Evolutionary conservation across 2,797 vertebrate species (phyloP).

Genomic region (Holocentrus rufus): DNA sequence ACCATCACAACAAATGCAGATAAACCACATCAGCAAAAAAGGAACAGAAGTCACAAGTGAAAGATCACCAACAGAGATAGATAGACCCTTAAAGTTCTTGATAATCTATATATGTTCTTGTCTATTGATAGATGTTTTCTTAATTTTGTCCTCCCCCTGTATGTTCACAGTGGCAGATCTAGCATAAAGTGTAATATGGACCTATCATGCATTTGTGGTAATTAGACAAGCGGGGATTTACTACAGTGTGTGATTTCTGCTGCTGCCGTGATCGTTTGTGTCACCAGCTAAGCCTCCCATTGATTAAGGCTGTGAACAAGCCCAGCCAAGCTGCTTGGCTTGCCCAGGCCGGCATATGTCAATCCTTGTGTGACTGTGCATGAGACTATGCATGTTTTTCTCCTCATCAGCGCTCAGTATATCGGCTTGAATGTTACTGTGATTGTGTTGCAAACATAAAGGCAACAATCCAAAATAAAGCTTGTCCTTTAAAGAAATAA

Average conservation of each 20-base stretch:
- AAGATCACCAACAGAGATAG: constrained; percentile 4
- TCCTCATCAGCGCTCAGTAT: constrained; percentile 8
- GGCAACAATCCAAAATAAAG: constrained; percentile 38
- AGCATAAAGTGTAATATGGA: constrained; percentile 61
- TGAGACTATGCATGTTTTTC: constrained; percentile 36
- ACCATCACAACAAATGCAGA: background rate
- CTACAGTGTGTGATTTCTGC: constrained; percentile 71
- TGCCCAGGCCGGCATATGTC: constrained; percentile 70
- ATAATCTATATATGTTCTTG: constrained; percentile 20
- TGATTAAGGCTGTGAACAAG: constrained; percentile 71
- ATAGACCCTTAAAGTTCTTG: constrained; percentile 36
- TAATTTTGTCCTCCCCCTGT: constrained; percentile 39
- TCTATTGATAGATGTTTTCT: constrained; percentile 38
- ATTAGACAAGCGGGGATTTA: constrained; percentile 75
- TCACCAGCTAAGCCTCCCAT: constrained; percentile 73
- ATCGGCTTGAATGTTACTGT: constrained; percentile 26
- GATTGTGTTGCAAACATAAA: constrained; percentile 42
- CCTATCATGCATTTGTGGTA: constrained; percentile 69
- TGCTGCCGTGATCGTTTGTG: constrained; percentile 68
- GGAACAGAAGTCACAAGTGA: background rate
- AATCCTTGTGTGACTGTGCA: constrained; percentile 62
- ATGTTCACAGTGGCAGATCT: constrained; percentile 59
- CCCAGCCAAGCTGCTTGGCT: constrained; percentile 66
- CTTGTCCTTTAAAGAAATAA: background rate
- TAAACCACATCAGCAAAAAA: background rate